Conservation (phyloP, 2,113 vertebrate genomes). For the Cairina moschata region DNA sequence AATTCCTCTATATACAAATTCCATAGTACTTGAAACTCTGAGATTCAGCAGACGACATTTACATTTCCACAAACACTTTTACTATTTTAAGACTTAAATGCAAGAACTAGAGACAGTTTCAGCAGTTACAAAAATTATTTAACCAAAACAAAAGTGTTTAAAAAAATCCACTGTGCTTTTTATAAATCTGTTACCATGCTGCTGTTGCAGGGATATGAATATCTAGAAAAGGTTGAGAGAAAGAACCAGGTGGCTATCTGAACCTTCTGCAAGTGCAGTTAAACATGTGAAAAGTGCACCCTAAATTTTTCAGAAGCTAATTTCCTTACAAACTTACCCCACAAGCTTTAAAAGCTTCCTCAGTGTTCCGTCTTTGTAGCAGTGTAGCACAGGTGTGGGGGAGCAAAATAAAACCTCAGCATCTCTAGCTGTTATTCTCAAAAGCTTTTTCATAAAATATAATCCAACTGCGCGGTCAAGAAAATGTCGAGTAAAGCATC, state of each 20-base stretch:
- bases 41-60: background rate
- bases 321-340: slow-evolving; percentile 40
- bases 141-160: background rate
- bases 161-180: background rate
- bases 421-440: background rate
- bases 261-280: background rate
- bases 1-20: background rate
- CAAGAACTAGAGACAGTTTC: background rate
- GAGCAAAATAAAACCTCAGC: background rate
- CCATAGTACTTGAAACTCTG: background rate
- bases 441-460: background rate
- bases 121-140: background rate
- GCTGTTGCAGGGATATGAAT: background rate
- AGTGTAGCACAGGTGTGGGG: background rate
- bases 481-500: background rate
- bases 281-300: background rate
- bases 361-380: background rate
- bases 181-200: background rate
- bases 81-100: background rate
- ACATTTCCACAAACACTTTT: background rate
- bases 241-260: background rate
- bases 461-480: background rate
- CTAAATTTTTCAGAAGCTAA: background rate
- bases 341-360: background rate
- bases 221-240: background rate